Evolutionary conservation across 37 sponge, comb jelly and placozoan species (phyloP).

Genomic region (Chondrilla cf. caribensis): DNA sequence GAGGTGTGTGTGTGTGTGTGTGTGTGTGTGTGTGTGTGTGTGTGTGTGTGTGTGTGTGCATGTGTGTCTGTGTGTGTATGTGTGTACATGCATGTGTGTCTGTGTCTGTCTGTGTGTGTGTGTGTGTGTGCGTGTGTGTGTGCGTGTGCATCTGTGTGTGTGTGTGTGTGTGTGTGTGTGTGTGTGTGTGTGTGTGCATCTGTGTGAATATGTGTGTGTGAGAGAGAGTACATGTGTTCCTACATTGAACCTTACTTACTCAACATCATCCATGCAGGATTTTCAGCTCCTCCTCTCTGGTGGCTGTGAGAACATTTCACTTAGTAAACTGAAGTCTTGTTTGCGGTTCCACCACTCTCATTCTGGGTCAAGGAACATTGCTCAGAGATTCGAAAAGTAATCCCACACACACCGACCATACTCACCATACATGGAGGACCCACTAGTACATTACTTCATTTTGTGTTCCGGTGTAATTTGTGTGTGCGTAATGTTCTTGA

Average conservation of each 20-base stretch:
- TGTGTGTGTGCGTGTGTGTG: too few species aligned
- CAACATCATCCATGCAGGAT: conserved; percentile 71
- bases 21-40: neutral
- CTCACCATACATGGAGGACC: too few species aligned
- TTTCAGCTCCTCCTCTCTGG: conserved; percentile 90
- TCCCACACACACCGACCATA: too few species aligned
- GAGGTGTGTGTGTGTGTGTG: conserved; percentile 56
- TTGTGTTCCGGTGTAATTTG: neutral
- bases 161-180: neutral
- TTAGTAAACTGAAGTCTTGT: conserved; percentile 65
- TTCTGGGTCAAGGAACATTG: conserved; percentile 15
- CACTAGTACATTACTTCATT: neutral
- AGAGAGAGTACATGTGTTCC: too few species aligned
- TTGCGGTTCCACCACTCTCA: conserved; percentile 79
- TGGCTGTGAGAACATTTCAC: conserved; percentile 75
- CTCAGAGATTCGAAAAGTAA: conserved; percentile 75
- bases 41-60: neutral
- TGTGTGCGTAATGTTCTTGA: conserved; percentile 1
- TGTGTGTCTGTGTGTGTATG: neutral
- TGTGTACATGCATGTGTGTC: neutral
- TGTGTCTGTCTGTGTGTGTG: too few species aligned
- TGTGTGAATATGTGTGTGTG: too few species aligned
- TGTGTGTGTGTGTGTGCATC: neutral
- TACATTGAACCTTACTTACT: too few species aligned
- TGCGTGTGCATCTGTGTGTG: too few species aligned